Conservation (phyloP, 2,888 invertebrate genomes). For the Eudemis profundana region DNA sequence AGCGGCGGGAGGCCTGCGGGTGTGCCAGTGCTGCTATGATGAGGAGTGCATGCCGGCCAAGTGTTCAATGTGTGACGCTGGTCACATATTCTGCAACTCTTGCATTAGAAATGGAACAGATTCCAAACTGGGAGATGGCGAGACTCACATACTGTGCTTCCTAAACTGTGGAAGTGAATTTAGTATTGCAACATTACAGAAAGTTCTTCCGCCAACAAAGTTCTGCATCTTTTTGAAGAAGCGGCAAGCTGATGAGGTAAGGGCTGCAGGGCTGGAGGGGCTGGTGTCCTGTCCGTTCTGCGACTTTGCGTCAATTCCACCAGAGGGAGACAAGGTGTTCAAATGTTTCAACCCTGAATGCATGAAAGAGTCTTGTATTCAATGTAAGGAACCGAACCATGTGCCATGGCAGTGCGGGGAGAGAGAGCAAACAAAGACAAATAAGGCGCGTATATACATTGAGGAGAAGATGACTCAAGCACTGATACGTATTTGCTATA, state of each 20-base stretch:
- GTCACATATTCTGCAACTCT: conserved; percentile 9
- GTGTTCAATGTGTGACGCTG: neutral
- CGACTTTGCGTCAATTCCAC: neutral
- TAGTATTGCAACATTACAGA: conserved; percentile 4
- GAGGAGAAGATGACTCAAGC: conserved; percentile 17
- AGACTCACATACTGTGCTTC: neutral
- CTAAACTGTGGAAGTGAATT: conserved; percentile 6
- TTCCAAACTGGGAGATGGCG: conserved; percentile 1
- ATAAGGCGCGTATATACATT: conserved; percentile 2
- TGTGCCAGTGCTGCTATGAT: conserved; percentile 12
- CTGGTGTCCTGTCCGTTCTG: conserved; percentile 13
- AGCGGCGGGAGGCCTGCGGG: neutral
- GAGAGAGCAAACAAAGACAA: neutral
- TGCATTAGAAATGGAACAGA: conserved; percentile 5
- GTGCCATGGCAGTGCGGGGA: neutral
- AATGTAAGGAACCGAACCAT: conserved; percentile 7
- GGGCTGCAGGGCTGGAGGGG: conserved; percentile 2
- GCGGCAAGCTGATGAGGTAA: conserved; percentile 1
- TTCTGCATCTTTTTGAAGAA: neutral
- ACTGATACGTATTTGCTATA: neutral
- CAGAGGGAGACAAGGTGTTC: conserved; percentile 11
- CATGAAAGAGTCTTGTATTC: conserved; percentile 16
- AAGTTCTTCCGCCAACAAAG: conserved; percentile 1
- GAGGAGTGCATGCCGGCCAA: conserved; percentile 5
- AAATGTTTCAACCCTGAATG: conserved; percentile 11